These are phyloP conservation scores for Drosophila maculinotata DNA, from an alignment of 2,888 invertebrate genomes.

Conservation along the genomic window DNA sequence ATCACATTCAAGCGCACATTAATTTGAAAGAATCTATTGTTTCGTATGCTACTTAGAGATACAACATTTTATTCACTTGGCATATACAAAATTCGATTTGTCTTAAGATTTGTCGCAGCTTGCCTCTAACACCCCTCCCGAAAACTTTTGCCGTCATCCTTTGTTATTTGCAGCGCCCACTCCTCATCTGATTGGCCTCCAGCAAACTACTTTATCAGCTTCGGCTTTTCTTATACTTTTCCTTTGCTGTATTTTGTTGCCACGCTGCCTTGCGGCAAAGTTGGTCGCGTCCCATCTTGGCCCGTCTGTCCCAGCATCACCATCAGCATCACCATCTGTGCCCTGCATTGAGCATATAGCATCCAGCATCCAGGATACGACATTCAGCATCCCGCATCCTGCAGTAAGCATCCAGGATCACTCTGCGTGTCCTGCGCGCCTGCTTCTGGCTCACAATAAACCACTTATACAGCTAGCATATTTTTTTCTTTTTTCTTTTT, in stretches of 20 bases:
- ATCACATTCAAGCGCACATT: too few species aligned
- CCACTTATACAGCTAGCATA: conserved; percentile 73
- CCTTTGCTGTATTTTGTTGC: conserved; percentile 50
- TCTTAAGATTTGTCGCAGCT: conserved; percentile 44
- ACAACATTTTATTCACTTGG: conserved; percentile 25
- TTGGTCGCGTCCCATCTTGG: conserved; percentile 69
- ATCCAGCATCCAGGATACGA: not conserved
- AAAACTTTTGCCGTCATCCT: conserved; percentile 11
- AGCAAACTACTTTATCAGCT: conserved; percentile 72
- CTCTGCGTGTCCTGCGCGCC: conserved; percentile 23
- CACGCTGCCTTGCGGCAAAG: conserved; percentile 74
- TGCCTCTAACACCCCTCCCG: not conserved
- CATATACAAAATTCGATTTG: conserved; percentile 69
- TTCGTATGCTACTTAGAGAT: conserved; percentile 19
- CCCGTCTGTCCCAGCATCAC: conserved; percentile 29
- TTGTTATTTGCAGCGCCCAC: not conserved
- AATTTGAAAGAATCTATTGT: conserved; percentile 17
- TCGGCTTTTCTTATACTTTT: conserved; percentile 44
- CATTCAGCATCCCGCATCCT: conserved; percentile 1
- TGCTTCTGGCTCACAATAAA: conserved; percentile 68
- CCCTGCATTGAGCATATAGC: conserved; percentile 12
- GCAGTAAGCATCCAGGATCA: conserved; percentile 29
- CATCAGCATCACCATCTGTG: conserved; percentile 32
- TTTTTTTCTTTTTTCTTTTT: conserved; percentile 29
- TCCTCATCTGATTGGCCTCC: conserved; percentile 49